Percentiles rank a stretch among this genome's conserved stretches.
These are phyloP conservation scores for Lepisosteus oculatus DNA, from an alignment of 2,113 vertebrate genomes.

Conservation along the genomic window DNA sequence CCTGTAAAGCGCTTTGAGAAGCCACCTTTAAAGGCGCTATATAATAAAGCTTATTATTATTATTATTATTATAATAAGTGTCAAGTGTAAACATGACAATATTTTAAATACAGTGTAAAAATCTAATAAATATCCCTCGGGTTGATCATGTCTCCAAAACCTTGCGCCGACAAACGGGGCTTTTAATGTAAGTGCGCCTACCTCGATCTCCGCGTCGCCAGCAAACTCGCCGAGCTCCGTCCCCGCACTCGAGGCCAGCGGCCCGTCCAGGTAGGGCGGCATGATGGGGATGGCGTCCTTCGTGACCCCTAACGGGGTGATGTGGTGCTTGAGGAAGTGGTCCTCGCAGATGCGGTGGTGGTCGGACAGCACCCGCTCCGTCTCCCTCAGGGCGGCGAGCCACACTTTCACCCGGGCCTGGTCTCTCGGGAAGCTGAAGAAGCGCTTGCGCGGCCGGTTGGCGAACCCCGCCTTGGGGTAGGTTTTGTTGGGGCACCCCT, in stretches of 20 bases:
- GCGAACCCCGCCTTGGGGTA: conserved; percentile 18
- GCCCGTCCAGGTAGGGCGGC: conserved; percentile 53
- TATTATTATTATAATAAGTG: no score
- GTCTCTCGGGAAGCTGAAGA: conserved; percentile 44
- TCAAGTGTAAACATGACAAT: no score
- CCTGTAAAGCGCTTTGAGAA: no score
- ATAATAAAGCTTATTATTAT: no score
- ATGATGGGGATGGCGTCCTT: conserved; percentile 63
- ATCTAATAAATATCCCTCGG: no score
- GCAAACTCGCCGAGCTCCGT: conserved; percentile 11
- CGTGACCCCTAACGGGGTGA: conserved; percentile 42
- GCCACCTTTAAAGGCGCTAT: no score
- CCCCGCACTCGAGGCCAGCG: conserved; percentile 10
- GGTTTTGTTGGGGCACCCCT: conserved; percentile 38
- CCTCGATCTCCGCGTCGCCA: conserved; percentile 31
- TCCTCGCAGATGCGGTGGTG: conserved; percentile 62
- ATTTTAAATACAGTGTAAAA: no score
- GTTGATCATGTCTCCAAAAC: no score
- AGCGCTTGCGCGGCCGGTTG: conserved; percentile 33
- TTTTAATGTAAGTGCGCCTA: background rate
- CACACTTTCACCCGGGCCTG: conserved; percentile 53
- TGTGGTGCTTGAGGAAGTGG: conserved; percentile 65
- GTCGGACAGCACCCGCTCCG: conserved; percentile 32
- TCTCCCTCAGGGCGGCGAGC: conserved; percentile 62
- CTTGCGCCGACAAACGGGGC: no score